Percentiles rank a stretch among this genome's conserved stretches.
phyloP scores from a whole-genome alignment of 2,797 vertebrate genomes.

The Eurystomus glaucurus region DNA sequence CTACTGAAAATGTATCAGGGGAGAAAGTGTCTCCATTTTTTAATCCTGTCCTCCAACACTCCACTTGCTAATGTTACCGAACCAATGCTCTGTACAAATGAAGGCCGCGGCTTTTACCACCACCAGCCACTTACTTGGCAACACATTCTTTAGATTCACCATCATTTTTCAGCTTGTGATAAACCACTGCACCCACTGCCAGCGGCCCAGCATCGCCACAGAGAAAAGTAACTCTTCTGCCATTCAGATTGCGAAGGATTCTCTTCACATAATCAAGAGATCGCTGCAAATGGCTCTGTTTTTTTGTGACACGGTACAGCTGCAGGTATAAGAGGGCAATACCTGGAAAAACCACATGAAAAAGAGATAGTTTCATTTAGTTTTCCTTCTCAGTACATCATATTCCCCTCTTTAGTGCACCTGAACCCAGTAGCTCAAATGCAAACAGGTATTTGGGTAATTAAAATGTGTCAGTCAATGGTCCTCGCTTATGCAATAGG shows the following conservation, averaged over 20 bases:
- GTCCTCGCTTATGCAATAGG: neutral
- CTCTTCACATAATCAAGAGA: slow-evolving; percentile 95
- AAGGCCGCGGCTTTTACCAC: neutral
- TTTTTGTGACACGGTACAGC: slow-evolving; percentile 86
- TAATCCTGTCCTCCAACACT: neutral
- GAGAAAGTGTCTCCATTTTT: neutral
- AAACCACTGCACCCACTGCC: slow-evolving; percentile 93
- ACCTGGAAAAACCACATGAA: slow-evolving; percentile 80
- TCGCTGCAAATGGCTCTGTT: slow-evolving; percentile 89
- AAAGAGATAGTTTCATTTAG: neutral
- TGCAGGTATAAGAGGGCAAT: slow-evolving; percentile 95
- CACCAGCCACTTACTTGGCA: slow-evolving; percentile 85
- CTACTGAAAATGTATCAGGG: fast-evolving
- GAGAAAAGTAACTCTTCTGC: slow-evolving; percentile 94
- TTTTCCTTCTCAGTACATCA: neutral
- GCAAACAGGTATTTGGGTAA: neutral
- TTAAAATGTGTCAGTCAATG: neutral
- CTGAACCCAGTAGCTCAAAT: neutral
- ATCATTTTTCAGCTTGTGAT: slow-evolving; percentile 90
- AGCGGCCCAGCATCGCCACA: slow-evolving; percentile 96
- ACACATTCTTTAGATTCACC: slow-evolving; percentile 92
- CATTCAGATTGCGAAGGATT: slow-evolving; percentile 92
- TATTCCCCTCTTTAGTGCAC: neutral
- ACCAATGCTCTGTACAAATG: neutral
- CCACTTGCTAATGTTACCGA: neutral